These are phyloP conservation scores for Strigops habroptila DNA, from an alignment of 2,113 vertebrate genomes.

Conservation along the genomic window DNA sequence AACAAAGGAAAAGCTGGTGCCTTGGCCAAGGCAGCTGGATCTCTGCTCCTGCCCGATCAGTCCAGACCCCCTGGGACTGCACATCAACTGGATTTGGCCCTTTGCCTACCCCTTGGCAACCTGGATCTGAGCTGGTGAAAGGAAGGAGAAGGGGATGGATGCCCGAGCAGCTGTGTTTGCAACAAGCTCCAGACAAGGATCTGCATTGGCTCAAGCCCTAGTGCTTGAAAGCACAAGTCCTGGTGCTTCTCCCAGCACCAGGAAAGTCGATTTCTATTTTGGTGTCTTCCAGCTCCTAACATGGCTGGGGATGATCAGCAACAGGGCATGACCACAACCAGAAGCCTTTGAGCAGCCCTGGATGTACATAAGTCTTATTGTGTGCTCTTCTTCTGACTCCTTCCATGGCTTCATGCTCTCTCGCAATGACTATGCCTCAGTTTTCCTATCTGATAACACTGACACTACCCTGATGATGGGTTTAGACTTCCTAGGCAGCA, in stretches of 20 bases:
- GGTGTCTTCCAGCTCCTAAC: not conserved
- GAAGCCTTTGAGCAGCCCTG: not conserved
- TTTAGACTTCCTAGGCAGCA: not conserved
- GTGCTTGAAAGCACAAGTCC: not conserved
- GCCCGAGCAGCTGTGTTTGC: not conserved
- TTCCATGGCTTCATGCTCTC: not conserved
- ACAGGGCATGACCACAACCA: not conserved
- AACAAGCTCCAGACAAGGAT: not conserved
- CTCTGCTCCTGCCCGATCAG: not conserved
- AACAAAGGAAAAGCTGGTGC: not conserved
- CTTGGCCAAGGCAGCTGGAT: not conserved
- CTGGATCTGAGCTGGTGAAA: not conserved
- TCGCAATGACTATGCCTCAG: not conserved
- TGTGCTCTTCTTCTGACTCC: not conserved
- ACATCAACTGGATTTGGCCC: not conserved
- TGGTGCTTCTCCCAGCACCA: not conserved
- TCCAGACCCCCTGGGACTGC: not conserved
- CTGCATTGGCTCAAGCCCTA: not conserved
- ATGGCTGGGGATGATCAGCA: not conserved
- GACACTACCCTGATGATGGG: not conserved
- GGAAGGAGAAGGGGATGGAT: not conserved
- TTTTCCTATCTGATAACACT: not conserved
- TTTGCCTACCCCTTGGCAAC: not conserved
- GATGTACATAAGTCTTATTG: fast-evolving
- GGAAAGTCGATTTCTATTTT: not conserved